Evolutionary conservation across 2,888 invertebrate genomes (phyloP).

Genomic region (Venusia cambrica): DNA sequence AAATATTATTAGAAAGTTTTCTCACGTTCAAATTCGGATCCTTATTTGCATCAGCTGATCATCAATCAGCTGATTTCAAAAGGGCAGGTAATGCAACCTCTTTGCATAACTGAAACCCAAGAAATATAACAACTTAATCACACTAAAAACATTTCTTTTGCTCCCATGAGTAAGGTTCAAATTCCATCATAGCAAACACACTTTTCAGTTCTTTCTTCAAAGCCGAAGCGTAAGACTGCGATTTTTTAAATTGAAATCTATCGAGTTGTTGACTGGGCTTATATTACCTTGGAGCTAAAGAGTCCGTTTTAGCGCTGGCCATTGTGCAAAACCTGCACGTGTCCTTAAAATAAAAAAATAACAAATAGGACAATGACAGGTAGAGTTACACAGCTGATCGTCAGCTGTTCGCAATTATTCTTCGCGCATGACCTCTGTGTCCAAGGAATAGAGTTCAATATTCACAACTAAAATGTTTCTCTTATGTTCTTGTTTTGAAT

Average conservation of each 20-base stretch:
- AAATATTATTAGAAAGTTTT: constrained; percentile 6
- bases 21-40: constrained; percentile 3
- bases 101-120: constrained; percentile 31
- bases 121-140: constrained; percentile 16
- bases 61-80: constrained; percentile 32
- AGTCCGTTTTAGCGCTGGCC: constrained; percentile 43
- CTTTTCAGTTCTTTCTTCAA: not conserved
- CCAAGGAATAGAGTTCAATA: constrained; percentile 10
- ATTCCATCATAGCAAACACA: constrained; percentile 1
- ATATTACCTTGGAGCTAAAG: constrained; percentile 5
- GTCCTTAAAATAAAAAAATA: constrained; percentile 25
- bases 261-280: not conserved
- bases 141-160: not conserved
- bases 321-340: constrained; percentile 39
- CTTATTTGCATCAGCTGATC: constrained; percentile 16
- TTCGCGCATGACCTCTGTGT: constrained; percentile 4
- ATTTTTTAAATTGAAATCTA: constrained; percentile 3
- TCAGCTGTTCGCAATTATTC: constrained; percentile 48
- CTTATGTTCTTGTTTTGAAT: constrained; percentile 1
- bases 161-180: not conserved
- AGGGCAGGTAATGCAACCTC: constrained; percentile 30
- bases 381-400: constrained; percentile 48
- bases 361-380: constrained; percentile 40
- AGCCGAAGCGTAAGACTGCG: not conserved
- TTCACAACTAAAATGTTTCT: constrained; percentile 4